These are phyloP conservation scores for Pteromalus puparum DNA, from an alignment of 1,140 invertebrate species.

Conservation along the genomic window DNA sequence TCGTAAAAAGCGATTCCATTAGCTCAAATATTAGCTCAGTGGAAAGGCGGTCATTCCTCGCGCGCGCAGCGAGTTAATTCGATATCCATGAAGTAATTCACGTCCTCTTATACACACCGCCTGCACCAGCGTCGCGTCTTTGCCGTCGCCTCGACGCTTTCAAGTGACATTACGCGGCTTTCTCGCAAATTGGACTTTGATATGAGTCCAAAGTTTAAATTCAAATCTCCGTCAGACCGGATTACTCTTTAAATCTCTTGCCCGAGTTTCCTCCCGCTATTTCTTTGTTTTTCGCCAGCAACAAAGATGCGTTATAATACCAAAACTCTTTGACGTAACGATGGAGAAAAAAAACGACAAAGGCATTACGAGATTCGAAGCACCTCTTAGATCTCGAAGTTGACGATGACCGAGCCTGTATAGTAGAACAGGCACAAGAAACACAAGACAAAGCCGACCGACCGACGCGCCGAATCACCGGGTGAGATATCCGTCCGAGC, in stretches of 20 bases:
- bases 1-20: neutral
- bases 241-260: slow-evolving; percentile 8
- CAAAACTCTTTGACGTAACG: neutral
- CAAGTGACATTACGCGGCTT: slow-evolving; percentile 10
- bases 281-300: neutral
- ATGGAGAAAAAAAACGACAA: neutral
- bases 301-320: neutral
- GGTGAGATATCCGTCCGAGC: slow-evolving; percentile 8
- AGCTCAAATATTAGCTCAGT: neutral
- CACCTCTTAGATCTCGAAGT: neutral
- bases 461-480: neutral
- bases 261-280: no score
- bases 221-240: neutral
- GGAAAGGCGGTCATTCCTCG: neutral
- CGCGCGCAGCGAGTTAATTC: neutral
- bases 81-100: slow-evolving; percentile 2
- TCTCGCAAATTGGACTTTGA: slow-evolving; percentile 29
- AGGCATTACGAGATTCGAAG: neutral
- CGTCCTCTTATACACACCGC: neutral
- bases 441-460: neutral
- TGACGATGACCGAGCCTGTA: no score
- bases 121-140: neutral
- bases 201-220: slow-evolving; percentile 38
- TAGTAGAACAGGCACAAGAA: neutral
- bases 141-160: neutral